phyloP scores from a whole-genome alignment of 2,888 invertebrate genomes.

The Acanthoscelides obtectus region DNA sequence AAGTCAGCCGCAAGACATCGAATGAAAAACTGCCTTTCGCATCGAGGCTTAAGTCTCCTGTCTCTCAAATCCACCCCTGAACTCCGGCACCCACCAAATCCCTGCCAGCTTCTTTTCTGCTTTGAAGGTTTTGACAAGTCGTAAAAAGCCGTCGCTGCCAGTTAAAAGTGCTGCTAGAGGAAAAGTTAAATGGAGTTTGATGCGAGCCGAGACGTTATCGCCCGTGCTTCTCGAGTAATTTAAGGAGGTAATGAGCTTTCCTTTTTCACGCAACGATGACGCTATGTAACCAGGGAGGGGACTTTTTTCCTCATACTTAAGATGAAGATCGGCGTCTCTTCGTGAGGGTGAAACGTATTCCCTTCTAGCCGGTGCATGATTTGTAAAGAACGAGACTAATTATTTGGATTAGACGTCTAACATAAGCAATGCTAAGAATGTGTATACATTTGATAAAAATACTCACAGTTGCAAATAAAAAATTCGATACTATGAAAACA shows the following conservation, averaged over 20 bases:
- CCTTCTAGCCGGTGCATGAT: no score
- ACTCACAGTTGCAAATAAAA: no score
- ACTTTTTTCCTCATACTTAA: neutral
- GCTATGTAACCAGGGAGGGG: neutral
- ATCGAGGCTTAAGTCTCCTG: no score
- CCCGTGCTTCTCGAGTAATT: neutral
- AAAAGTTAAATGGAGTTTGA: neutral
- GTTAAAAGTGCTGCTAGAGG: neutral
- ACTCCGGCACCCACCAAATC: neutral
- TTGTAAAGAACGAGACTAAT: no score
- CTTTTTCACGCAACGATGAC: neutral
- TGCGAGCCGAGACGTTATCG: neutral
- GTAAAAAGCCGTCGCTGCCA: neutral
- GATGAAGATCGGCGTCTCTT: no score
- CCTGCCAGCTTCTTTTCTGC: neutral
- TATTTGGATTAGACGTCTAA: no score
- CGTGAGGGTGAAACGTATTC: no score
- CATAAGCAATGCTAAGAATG: no score
- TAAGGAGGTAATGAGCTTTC: neutral
- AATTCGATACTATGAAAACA: no score
- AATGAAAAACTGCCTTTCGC: no score
- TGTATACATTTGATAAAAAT: no score
- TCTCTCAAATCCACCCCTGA: neutral
- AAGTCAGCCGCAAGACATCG: no score
- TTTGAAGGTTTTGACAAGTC: neutral